Evolutionary conservation across 2,888 invertebrate species (phyloP), one percentile per base, ranked within the genome.

Genomic region (Acanthosepion lycidas): DNA sequence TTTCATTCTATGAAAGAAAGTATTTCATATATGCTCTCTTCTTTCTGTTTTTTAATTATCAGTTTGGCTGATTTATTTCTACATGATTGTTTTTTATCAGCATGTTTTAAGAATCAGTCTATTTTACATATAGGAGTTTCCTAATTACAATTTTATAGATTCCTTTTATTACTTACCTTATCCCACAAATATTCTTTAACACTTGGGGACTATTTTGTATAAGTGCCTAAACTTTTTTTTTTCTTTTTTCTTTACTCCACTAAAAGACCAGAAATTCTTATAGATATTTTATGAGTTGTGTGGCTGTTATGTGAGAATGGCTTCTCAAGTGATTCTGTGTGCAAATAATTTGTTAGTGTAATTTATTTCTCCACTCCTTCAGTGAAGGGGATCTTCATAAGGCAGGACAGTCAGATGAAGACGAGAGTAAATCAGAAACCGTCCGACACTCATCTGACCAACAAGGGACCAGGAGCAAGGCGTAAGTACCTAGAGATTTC

Each of bases 401-500:
- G 92, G 48, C 92, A 78, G 94, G 78, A 91, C 48, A 53, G 64
- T 91, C 94, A 95, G 49, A 93, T 92, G 91, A 94, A 55, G 91
- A 94, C 64, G 78, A 95, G 51, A 51, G 78, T 51, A 94, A 94
- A 42, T 51, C 53, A 42, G 94, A 94, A 51, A 95, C 95, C 42
- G 94, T 94, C 49, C 94, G 94, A 91, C 94, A 94, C 26, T 55
- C 95, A 53, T 94, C 94, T 28, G 95, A 94, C 26, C 95, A 95
- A 93, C 93, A 94, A 6, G 94, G 95, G 18, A 94, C 94, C 94
- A 95, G 94, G 94, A 95, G 95, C 94, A 95, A 95, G 92, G 95
- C 94, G 95, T 95, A 94, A 91, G 95, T 94, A 78, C 55, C n/a
- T n/a, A 78, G 78, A 78, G 78, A 78, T 78, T 78, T 78, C 78